Evolutionary conservation across 2,113 vertebrate species (phyloP), one percentile per base, ranked within the genome.

Genomic region (Deroptyus accipitrinus): DNA sequence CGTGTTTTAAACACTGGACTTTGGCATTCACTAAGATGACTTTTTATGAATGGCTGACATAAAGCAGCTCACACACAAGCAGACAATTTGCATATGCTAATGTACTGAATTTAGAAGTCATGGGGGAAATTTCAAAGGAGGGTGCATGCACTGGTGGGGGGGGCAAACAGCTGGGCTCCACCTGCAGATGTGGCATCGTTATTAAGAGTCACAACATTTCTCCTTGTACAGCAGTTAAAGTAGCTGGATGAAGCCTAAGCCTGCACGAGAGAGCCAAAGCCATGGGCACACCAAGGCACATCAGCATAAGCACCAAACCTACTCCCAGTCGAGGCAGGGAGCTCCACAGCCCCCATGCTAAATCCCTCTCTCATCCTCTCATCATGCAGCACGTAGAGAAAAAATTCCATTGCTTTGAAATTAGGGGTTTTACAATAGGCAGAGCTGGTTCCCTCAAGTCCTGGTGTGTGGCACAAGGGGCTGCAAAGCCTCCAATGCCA

Each of bases 201-300:
- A 80, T 20, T 10, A 27, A 42, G 28, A 66, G 14, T 49, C n/a
- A 52, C 27, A 22, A 52, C 5, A 1, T 37, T 90, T 84, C 61
- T 76, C 37, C 48, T 35, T 22, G 4, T 20, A 20, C 41, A 33
- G 9, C n/a, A 54, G 28, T 13, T 59, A 18, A 62, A 4, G 35
- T 6, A 7, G 9, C 15, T 30, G 63, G 57, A 69, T 20, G 33
- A 59, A 74, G 68, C 54, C 63, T 41, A 35, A 11, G 31, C 44
- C 30, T 7, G 2, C 1, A 0, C 3, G 14, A n/a, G n/a, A 41
- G 4, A 46, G 55, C 7, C 0, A 0, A 46, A 3, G 17, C 24
- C 7, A 2, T 1, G 37, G 52, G 31, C 57, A 37, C 49, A 28
- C 37, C 35, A 24, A 0, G 0, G 33, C 23, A 61, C 3, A 0